These are phyloP conservation scores for Tricholaema leucomelas DNA, from an alignment of 2,113 vertebrate genomes.

Conservation along the genomic window DNA sequence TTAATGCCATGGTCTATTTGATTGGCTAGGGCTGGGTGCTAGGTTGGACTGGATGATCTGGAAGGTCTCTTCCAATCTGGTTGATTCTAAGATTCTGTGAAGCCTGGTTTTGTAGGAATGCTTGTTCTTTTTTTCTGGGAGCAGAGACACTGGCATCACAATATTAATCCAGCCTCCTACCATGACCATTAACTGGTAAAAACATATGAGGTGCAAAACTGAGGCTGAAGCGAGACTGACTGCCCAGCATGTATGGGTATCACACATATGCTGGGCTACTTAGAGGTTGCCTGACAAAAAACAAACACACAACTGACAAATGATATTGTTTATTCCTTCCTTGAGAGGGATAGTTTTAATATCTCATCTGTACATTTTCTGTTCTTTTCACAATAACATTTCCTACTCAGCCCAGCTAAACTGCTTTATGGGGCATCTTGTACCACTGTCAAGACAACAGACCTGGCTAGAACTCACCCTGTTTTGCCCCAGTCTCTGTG, in stretches of 20 bases:
- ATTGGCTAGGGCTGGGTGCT: too few relatives aligned
- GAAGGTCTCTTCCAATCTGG: too few relatives aligned
- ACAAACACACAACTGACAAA: neutral
- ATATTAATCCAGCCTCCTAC: neutral
- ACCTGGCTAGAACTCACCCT: neutral
- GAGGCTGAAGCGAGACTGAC: neutral
- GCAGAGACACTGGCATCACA: neutral
- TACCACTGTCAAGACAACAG: rapidly evolving
- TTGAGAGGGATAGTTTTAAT: neutral
- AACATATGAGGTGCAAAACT: neutral
- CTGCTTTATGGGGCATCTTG: neutral
- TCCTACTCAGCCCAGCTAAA: neutral
- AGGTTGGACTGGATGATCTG: too few relatives aligned
- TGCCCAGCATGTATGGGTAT: neutral
- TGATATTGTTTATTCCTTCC: neutral
- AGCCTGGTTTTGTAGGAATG: neutral
- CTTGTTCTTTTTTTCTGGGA: neutral
- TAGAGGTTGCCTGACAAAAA: neutral
- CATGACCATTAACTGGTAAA: neutral
- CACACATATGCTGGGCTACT: neutral
- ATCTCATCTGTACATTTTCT: neutral
- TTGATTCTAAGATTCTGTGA: too few relatives aligned
- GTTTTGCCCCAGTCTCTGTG: neutral
- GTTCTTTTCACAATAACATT: neutral
- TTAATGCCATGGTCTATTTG: too few relatives aligned